Conservation (phyloP, 2,113 vertebrate species). For the Brachionichthys hirsutus region DNA sequence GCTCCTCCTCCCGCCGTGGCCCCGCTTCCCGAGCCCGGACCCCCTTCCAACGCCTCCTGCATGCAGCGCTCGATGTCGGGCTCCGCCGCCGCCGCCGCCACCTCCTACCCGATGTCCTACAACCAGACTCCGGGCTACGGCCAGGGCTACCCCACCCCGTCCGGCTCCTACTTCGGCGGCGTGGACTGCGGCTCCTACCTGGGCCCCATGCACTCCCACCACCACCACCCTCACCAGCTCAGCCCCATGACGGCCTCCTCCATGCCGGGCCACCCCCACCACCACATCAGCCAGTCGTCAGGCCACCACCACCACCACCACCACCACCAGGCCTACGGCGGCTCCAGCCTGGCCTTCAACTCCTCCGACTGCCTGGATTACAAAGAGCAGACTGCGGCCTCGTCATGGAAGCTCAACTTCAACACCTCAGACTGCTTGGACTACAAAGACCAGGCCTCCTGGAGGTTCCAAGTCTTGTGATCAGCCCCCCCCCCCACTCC, state of each 20-base stretch:
- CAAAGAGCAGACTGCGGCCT: slow-evolving; percentile 90
- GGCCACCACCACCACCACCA: slow-evolving; percentile 93
- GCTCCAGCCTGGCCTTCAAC: slow-evolving; percentile 89
- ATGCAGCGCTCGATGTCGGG: slow-evolving; percentile 89
- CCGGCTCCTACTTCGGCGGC: slow-evolving; percentile 93
- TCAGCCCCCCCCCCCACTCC: slow-evolving; percentile 17
- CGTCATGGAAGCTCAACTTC: slow-evolving; percentile 99
- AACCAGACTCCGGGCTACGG: slow-evolving; percentile 90
- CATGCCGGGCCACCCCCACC: slow-evolving; percentile 87
- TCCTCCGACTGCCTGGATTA: slow-evolving; percentile 98
- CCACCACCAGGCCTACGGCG: slow-evolving; percentile 89
- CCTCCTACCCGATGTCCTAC: slow-evolving; percentile 93
- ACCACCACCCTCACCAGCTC: slow-evolving; percentile 92
- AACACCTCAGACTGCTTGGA: slow-evolving; percentile 97
- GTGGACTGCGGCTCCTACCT: slow-evolving; percentile 97
- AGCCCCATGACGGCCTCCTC: slow-evolving; percentile 94
- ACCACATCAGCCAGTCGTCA: slow-evolving; percentile 89
- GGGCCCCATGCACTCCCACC: slow-evolving; percentile 95
- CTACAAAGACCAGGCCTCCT: slow-evolving; percentile 99
- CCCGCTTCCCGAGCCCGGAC: slow-evolving; percentile 83
- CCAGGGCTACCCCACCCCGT: slow-evolving; percentile 88
- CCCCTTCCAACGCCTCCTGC: slow-evolving; percentile 87
- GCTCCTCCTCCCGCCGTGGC: slow-evolving; percentile 78
- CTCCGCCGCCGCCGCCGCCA: slow-evolving; percentile 66
- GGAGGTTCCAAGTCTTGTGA: slow-evolving; percentile 99